Percentiles rank a stretch among this genome's conserved stretches.
phyloP scores from a whole-genome alignment of 64 coral and sea anemone species.

The Astreopora myriophthalma region DNA sequence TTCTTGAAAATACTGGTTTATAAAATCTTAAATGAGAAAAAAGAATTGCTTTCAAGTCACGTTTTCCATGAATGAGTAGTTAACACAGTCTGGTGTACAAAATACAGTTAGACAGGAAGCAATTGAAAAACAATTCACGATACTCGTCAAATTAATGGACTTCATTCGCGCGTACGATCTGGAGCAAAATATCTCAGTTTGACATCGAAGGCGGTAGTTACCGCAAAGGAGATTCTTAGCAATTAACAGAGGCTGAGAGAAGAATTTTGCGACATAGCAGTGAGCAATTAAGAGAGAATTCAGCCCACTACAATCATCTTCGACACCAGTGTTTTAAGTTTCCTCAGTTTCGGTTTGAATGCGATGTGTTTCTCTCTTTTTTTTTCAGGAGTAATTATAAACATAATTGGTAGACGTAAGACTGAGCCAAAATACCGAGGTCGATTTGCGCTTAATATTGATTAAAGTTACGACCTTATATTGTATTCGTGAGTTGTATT shows the following conservation, averaged over 20 bases:
- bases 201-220: too few species aligned
- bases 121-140: constrained; percentile 9
- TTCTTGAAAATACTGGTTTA: not conserved
- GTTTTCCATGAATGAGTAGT: not conserved
- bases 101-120: not conserved
- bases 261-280: not conserved
- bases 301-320: not conserved
- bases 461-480: not conserved
- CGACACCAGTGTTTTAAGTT: not conserved
- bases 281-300: not conserved
- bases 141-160: not conserved
- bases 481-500: not conserved
- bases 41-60: not conserved
- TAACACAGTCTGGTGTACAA: not conserved
- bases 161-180: not conserved
- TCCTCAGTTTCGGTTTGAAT: not conserved
- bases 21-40: not conserved
- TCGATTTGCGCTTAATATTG: not conserved
- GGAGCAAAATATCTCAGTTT: not conserved
- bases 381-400: not conserved
- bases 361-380: not conserved
- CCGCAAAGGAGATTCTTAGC: not conserved
- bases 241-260: too few species aligned
- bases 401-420: not conserved
- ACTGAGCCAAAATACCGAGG: not conserved